Conservation (phyloP, 2,113 vertebrate species). For the Dromaius novaehollandiae region DNA sequence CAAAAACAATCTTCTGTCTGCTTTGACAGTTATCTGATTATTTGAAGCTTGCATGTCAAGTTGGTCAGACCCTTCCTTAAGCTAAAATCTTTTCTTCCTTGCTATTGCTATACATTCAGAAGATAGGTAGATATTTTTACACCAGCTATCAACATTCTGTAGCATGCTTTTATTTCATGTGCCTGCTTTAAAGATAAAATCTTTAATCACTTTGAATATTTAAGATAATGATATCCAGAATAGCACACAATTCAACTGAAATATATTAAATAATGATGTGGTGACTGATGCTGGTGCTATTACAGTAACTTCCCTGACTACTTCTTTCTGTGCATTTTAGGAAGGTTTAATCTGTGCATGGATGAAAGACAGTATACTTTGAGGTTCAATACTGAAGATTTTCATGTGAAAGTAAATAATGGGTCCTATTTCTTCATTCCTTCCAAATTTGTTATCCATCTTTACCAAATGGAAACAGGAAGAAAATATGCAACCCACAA, state of each 20-base stretch:
- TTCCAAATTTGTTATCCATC: not conserved
- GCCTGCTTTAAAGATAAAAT: not conserved
- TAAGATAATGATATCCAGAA: not conserved
- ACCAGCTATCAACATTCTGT: not conserved
- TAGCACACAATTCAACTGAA: not conserved
- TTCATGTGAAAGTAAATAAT: not conserved
- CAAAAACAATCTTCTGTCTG: not conserved
- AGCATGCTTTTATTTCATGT: not conserved
- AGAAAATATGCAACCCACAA: not conserved
- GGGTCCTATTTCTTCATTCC: not conserved
- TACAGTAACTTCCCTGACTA: not conserved
- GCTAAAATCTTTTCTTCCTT: not conserved
- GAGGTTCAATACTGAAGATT: not conserved
- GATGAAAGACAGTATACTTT: not conserved
- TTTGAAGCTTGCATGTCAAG: not conserved
- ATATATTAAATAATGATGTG: not conserved
- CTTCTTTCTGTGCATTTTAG: not conserved
- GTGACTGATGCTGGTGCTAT: not conserved
- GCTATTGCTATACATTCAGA: not conserved
- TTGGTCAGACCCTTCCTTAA: not conserved
- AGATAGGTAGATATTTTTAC: not conserved
- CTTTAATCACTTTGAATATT: conserved; percentile 24
- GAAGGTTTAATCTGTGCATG: not conserved
- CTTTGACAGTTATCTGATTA: not conserved
- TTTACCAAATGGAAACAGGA: not conserved